Conservation (phyloP, 2,113 vertebrate species). For the Dendrocopos noguchii region DNA sequence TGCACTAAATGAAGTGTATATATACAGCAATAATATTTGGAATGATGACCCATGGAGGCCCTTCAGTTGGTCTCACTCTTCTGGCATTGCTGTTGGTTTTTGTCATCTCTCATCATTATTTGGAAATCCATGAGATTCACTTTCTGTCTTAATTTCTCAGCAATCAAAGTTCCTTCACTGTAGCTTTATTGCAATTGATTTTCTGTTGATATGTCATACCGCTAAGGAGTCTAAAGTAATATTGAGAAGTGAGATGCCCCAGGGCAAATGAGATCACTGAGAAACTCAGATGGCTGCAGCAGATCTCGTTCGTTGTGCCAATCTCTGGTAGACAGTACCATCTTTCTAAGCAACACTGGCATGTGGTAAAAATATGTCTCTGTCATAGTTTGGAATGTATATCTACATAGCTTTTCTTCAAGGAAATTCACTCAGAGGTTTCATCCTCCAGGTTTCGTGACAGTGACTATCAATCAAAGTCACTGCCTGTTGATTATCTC, state of each 20-base stretch:
- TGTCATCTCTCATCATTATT: slow-evolving; percentile 71
- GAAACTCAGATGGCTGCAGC: slow-evolving; percentile 54
- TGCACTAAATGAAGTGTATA: slow-evolving; percentile 74
- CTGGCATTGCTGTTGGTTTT: slow-evolving; percentile 59
- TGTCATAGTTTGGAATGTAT: slow-evolving; percentile 27
- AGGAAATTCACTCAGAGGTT: slow-evolving; percentile 54
- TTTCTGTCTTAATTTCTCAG: slow-evolving; percentile 75
- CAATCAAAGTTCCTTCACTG: slow-evolving; percentile 49
- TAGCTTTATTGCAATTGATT: slow-evolving; percentile 72
- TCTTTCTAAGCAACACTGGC: slow-evolving; percentile 46
- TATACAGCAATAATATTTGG: slow-evolving; percentile 74
- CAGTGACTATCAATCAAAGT: slow-evolving; percentile 72
- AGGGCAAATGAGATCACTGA: slow-evolving; percentile 51
- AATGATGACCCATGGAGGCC: slow-evolving; percentile 65
- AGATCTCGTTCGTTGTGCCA: slow-evolving; percentile 45
- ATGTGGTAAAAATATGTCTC: slow-evolving; percentile 58
- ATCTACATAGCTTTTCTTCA: slow-evolving; percentile 49
- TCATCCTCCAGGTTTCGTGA: slow-evolving; percentile 56
- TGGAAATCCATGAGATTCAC: slow-evolving; percentile 67
- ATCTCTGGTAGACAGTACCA: slow-evolving; percentile 4
- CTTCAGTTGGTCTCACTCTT: slow-evolving; percentile 72
- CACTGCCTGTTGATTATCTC: slow-evolving; percentile 67
- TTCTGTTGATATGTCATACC: slow-evolving; percentile 65
- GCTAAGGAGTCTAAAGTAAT: slow-evolving; percentile 60
- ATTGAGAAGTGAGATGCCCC: slow-evolving; percentile 39